Evolutionary conservation across 2,113 vertebrate species (phyloP), one percentile per base, ranked within the genome.

Genomic region (Aleadryas rufinucha): DNA sequence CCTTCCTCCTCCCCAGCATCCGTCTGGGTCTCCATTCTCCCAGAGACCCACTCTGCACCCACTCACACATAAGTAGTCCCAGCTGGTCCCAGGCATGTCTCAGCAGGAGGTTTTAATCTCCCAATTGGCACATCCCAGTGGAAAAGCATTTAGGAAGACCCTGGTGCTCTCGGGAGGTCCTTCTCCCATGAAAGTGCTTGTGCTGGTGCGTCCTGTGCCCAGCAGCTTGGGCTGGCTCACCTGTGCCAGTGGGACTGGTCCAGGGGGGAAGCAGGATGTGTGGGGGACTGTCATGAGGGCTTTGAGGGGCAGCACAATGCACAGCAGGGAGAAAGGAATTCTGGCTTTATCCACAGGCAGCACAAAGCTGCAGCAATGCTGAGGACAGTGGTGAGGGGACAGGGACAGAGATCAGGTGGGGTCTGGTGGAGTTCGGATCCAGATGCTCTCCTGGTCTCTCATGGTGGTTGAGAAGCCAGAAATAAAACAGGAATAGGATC

Each of bases 41-140:
- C 54, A 35, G 52, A 8, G 45, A 57, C 22, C 71, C 45, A 6
- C 13, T n/a, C 63, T 52, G 91, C 92, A 50, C 49, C 91, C 85
- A 83, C 79, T 97, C 95, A 92, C 88, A 78, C 11, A 27, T 68
- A 63, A 89, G 44, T 6, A 88, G 66, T 89, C 84, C 93, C 95
- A 97, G 89, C 89, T 89, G 96, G 86, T 65, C 65, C 54, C 91
- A 96, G 91, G 28, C 92, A 47, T 44, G 82, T 80, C 90, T 90
- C 68, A 89, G 50, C 69, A 96, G 72, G 71, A 89, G 84, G 84
- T 80, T 96, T 96, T 61, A 56, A 85, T 91, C 84, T 56, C 71
- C 54, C 28, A 20, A 53, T 61, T 94, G 84, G 89, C 78, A 87
- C 50, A 37, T 53, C 65, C 69, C n/a, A 1, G 24, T 47, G 44